Evolutionary conservation across 2,888 invertebrate genomes (phyloP).

Genomic region (Thelaira solivaga): DNA sequence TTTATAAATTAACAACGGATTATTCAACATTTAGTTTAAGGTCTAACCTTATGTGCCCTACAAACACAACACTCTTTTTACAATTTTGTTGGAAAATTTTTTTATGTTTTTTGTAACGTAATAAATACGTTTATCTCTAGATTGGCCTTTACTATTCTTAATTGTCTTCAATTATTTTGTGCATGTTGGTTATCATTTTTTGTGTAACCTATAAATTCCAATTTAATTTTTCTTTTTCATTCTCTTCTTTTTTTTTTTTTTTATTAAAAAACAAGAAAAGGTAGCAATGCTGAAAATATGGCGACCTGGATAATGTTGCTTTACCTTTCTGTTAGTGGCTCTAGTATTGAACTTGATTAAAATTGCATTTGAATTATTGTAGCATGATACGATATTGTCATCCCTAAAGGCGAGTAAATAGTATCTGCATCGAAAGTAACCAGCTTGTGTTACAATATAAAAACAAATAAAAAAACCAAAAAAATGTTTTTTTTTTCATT

Average conservation of each 20-base stretch:
- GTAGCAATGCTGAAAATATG: background rate
- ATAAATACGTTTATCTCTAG: no score
- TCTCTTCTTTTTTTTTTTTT: background rate
- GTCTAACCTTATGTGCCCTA: no score
- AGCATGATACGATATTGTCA: background rate
- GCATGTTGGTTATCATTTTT: no score
- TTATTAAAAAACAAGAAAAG: no score
- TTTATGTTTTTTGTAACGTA: no score
- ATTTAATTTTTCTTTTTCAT: background rate
- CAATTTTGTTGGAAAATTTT: no score
- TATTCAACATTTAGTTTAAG: no score
- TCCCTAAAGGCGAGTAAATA: conserved; percentile 4
- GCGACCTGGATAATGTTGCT: background rate
- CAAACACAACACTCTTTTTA: no score
- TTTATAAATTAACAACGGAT: no score
- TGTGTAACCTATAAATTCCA: background rate
- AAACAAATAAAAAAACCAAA: background rate
- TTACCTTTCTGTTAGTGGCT: background rate
- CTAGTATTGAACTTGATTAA: conserved; percentile 3
- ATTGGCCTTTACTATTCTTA: background rate
- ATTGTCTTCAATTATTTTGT: conserved; percentile 19
- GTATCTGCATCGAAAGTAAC: background rate
- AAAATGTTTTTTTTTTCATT: background rate
- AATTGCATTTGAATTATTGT: conserved; percentile 13
- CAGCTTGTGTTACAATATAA: background rate